These are phyloP conservation scores for Geopemphigus sp. DNA, from an alignment of 1,140 invertebrate species.

Conservation along the genomic window DNA sequence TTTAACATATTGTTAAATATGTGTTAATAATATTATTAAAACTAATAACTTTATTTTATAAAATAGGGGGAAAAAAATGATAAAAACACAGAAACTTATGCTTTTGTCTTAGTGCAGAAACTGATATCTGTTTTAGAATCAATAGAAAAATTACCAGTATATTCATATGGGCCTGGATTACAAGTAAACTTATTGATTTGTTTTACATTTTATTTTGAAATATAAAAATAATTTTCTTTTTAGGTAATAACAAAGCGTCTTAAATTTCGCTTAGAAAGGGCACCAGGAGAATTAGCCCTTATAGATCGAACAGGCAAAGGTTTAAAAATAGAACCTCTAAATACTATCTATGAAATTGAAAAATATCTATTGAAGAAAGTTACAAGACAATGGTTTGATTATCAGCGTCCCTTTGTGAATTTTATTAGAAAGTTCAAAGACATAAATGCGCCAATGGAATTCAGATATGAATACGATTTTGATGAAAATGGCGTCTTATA, in stretches of 20 bases:
- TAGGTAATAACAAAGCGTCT: slow-evolving; percentile 68
- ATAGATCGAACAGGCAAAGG: slow-evolving; percentile 85
- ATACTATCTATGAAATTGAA: slow-evolving; percentile 88
- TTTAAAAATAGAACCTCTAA: slow-evolving; percentile 95
- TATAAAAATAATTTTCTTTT: slow-evolving; percentile 29
- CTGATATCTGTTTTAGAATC: slow-evolving; percentile 90
- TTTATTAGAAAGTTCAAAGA: slow-evolving; percentile 89
- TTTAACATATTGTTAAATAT: not conserved
- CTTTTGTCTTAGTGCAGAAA: slow-evolving; percentile 79
- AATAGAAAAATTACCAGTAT: slow-evolving; percentile 92
- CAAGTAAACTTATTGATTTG: slow-evolving; percentile 62
- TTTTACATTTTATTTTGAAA: not conserved
- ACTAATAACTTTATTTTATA: not conserved
- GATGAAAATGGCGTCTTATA: slow-evolving; percentile 96
- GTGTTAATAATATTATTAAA: no score
- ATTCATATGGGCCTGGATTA: slow-evolving; percentile 88
- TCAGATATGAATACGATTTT: slow-evolving; percentile 88
- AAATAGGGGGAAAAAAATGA: slow-evolving; percentile 50
- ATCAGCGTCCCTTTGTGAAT: slow-evolving; percentile 81
- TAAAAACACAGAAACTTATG: slow-evolving; percentile 60
- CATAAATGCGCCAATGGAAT: slow-evolving; percentile 60
- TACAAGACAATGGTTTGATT: slow-evolving; percentile 96
- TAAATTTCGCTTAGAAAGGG: slow-evolving; percentile 86
- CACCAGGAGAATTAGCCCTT: slow-evolving; percentile 74
- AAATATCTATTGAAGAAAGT: slow-evolving; percentile 95